Evolutionary conservation across 2,113 vertebrate genomes (phyloP).

Genomic region (Malurus elegans): DNA sequence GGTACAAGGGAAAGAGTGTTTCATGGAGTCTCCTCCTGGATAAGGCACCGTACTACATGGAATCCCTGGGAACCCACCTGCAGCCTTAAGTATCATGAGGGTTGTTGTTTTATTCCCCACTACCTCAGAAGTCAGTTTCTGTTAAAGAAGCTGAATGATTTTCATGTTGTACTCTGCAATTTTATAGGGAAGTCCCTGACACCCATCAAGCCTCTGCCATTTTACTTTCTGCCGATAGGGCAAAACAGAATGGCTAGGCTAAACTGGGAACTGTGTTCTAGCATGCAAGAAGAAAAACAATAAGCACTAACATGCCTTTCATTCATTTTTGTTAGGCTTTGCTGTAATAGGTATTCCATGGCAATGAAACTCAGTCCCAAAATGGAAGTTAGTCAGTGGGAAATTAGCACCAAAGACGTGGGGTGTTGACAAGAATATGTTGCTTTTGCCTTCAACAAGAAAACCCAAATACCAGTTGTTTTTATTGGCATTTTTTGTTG

Average conservation of each 20-base stretch:
- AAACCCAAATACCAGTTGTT: background rate
- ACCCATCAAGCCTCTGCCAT: background rate
- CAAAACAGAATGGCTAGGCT: background rate
- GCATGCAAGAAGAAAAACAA: background rate
- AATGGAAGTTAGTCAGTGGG: background rate
- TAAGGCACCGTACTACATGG: background rate
- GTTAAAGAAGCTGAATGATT: background rate
- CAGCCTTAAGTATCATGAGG: background rate
- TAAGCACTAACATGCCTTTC: background rate
- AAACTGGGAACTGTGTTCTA: background rate
- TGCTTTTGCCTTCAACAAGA: background rate
- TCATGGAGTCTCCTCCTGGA: background rate
- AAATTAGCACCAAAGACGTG: background rate
- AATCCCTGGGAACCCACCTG: background rate
- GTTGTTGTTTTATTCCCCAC: background rate
- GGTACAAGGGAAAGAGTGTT: background rate
- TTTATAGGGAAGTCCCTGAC: background rate
- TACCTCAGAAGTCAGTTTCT: background rate
- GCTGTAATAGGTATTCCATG: background rate
- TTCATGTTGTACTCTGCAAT: background rate
- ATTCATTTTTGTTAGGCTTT: background rate
- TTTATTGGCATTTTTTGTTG: background rate
- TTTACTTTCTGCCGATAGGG: background rate
- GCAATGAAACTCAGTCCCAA: background rate
- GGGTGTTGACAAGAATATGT: background rate